Conservation (phyloP, 2,113 vertebrate genomes). For the Melanerpes formicivorus region DNA sequence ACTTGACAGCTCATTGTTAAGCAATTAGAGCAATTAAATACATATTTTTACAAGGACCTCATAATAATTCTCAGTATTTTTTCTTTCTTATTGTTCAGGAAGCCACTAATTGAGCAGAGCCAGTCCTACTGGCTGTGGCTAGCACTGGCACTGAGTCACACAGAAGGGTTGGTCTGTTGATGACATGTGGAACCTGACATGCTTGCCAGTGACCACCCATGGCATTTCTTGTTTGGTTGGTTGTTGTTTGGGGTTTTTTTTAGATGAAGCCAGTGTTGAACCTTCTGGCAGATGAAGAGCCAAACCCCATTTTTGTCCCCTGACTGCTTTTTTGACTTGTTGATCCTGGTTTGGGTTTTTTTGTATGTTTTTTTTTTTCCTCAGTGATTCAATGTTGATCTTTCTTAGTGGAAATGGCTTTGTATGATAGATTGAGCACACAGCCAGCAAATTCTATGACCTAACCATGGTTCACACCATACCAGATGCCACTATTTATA, state of each 20-base stretch:
- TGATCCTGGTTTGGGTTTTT: neutral
- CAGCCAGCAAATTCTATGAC: neutral
- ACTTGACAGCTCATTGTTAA: neutral
- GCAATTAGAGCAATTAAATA: constrained; percentile 37
- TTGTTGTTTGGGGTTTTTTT: neutral
- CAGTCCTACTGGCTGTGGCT: neutral
- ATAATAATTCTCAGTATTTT: neutral
- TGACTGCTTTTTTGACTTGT: neutral
- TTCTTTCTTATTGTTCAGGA: neutral
- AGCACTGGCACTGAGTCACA: neutral
- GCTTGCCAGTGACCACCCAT: neutral
- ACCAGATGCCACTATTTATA: neutral
- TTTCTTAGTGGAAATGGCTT: constrained; percentile 21
- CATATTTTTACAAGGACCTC: neutral
- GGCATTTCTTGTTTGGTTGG: neutral
- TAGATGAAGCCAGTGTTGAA: neutral
- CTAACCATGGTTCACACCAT: neutral
- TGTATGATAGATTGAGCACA: neutral
- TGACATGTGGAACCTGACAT: neutral
- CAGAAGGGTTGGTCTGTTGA: neutral
- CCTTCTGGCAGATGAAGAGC: neutral
- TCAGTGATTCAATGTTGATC: neutral
- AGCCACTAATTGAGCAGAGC: neutral
- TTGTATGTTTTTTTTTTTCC: neutral
- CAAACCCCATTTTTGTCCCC: neutral